These are phyloP conservation scores for Mallateleia sp. DNA, from an alignment of 2,888 invertebrate genomes.

Conservation along the genomic window DNA sequence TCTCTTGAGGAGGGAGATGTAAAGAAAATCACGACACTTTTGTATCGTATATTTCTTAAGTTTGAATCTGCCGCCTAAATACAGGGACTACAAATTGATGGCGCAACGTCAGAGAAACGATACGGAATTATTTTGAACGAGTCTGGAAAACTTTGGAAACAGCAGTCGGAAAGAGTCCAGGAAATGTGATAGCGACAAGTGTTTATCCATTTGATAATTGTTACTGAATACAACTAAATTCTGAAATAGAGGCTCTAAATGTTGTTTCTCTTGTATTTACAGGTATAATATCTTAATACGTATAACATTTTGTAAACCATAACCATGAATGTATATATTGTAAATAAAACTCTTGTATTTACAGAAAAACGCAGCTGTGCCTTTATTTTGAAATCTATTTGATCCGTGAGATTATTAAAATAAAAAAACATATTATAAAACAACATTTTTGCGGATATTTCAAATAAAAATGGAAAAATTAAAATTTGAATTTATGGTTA, in stretches of 20 bases:
- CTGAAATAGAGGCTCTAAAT: constrained; percentile 44
- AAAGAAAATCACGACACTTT: constrained; percentile 39
- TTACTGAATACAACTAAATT: no score
- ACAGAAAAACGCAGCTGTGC: constrained; percentile 28
- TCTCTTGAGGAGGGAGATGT: constrained; percentile 30
- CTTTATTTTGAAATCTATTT: constrained; percentile 15
- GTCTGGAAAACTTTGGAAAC: no score
- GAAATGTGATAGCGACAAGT: constrained; percentile 6
- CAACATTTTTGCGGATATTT: constrained; percentile 43
- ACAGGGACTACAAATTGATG: no score
- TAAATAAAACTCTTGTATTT: constrained; percentile 13
- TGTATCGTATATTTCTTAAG: constrained; percentile 20
- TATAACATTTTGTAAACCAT: background rate
- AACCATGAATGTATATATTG: background rate
- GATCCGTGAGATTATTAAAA: background rate
- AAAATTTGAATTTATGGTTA: constrained; percentile 56
- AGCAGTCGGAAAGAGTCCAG: no score
- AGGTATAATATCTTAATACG: background rate
- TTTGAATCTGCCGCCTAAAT: constrained; percentile 6
- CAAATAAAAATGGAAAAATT: constrained; percentile 61
- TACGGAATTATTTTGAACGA: no score
- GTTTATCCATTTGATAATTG: no score
- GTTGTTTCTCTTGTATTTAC: constrained; percentile 30
- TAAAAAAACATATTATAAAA: constrained; percentile 39
- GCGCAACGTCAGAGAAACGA: no score